Conservation (phyloP, 2,113 vertebrate genomes). For the Acrocephalus kingi region DNA sequence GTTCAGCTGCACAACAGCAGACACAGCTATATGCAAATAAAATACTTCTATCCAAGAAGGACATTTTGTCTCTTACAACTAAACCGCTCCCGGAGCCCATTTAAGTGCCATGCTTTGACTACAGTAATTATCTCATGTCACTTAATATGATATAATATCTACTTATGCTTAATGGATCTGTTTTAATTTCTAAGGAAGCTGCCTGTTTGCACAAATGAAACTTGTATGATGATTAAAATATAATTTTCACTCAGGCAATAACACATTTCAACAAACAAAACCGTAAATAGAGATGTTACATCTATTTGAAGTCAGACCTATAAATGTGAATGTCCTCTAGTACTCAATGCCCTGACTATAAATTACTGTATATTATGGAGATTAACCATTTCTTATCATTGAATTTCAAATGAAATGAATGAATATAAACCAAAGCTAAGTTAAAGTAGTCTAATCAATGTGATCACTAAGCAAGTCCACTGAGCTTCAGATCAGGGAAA, state of each 20-base stretch:
- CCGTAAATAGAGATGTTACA: not conserved
- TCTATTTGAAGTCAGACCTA: not conserved
- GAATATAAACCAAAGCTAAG: not conserved
- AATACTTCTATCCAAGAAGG: not conserved
- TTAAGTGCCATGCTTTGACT: not conserved
- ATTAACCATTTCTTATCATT: not conserved
- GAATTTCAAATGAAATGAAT: not conserved
- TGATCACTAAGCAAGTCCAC: not conserved
- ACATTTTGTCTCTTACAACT: not conserved
- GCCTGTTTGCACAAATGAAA: constrained; percentile 14
- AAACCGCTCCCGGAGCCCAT: not conserved
- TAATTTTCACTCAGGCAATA: constrained; percentile 7
- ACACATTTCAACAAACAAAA: not conserved
- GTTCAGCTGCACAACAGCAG: not conserved
- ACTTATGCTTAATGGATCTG: not conserved
- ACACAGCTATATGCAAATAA: not conserved
- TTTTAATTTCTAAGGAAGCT: constrained; percentile 24
- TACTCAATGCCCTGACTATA: not conserved
- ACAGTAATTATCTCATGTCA: constrained; percentile 11
- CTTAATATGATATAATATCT: constrained; percentile 24
- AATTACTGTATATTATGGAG: not conserved
- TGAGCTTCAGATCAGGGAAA: not conserved
- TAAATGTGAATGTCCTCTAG: not conserved
- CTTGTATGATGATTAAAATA: constrained; percentile 7
- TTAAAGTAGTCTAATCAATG: not conserved